Evolutionary conservation across 2,797 vertebrate genomes (phyloP), one percentile per base, ranked within the genome.

Genomic region (Euthynnus affinis): DNA sequence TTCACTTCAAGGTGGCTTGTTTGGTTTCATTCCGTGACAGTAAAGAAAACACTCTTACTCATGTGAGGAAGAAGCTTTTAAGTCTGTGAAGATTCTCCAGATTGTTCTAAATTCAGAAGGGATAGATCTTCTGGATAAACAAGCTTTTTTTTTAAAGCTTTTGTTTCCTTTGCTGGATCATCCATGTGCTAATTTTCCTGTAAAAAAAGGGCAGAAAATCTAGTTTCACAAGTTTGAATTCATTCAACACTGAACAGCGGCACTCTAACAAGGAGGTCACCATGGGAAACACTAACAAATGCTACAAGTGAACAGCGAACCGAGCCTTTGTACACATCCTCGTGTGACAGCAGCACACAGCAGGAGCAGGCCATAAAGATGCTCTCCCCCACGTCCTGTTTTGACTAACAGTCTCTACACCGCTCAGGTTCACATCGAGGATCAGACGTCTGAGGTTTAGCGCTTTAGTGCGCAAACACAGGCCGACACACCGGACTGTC

Each of bases 401-500:
- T 29, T 34, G 58, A 23, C 58, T 27, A 4, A 25, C 29, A 9
- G 49, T 18, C 9, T 0, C 57, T 14, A 13, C 6, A 23, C 37
- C 49, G 44, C 37, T 74, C 57, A 49, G 22, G 5, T n/a, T 74
- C 80, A 82, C 69, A 15, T 1, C 9, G 6, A 20, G 18, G 64
- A 40, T 57, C 5, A 64, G 78, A 5, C 17, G 15, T 32, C 22
- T 7, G 5, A 15, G 14, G 18, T 61, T 49, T 7, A 42, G 49
- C 27, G 48, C 44, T 49, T 49, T 48, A 25, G 23, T 69, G n/a
- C n/a, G n/a, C 60, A 76, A 34, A 53, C 44, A n/a, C 15, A 14
- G 2, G 29, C 18, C 6, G 18, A 18, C 53, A 17, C 5, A n/a
- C n/a, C 7, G 13, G 14, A 0, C 22, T 15, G 13, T 55, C 57